Evolutionary conservation across 53 echinoderm and acorn worm species (phyloP), one percentile per base, ranked within the genome.

Genomic region (Arbacia lixula): DNA sequence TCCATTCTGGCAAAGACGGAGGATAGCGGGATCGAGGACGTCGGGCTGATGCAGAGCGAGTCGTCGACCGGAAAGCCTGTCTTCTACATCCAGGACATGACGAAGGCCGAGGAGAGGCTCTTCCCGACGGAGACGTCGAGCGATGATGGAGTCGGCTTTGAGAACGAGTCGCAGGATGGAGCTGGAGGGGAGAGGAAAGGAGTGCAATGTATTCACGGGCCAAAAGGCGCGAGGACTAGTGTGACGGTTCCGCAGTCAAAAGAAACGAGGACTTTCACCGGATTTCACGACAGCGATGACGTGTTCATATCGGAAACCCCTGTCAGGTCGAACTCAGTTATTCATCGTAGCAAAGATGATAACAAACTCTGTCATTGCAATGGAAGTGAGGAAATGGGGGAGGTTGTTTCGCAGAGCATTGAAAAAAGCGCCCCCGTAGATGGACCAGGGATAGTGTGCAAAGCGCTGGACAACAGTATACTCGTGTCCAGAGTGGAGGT

Each of bases 11-110:
- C 87, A 16, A 87, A 74, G 20, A 69, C 80, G 0, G 88, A 84
- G 12, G 86, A 88, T 22, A 88, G 88, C 32, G 88, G 88, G 2
- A 71, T 83, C 21, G 83, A 64, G 12, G 88, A 88, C 22, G 73
- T 41, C 4, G 78, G 38, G 10, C 35, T 60, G 2, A 25, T 35
- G 36, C 28, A 31, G 3, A 51, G 53, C 19, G 43, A 43, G 3
- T 40, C 39, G 43, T 52, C 53, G 1, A 75, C 32, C 20, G 36
- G 19, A 5, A 75, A 53, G 28, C 75, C 75, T 0, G 36, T 75
- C 12, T 75, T 75, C 54, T 75, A 75, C 36, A 52, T 75, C 55
- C 75, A 54, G 54, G 75, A 52, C 31, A 17, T 26, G 9, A 11
- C 34, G 20, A 75, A 52, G 75, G 16, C 6, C 30, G 50, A 28